phyloP scores from a whole-genome alignment of 2,113 vertebrate genomes.

The Cygnus atratus region DNA sequence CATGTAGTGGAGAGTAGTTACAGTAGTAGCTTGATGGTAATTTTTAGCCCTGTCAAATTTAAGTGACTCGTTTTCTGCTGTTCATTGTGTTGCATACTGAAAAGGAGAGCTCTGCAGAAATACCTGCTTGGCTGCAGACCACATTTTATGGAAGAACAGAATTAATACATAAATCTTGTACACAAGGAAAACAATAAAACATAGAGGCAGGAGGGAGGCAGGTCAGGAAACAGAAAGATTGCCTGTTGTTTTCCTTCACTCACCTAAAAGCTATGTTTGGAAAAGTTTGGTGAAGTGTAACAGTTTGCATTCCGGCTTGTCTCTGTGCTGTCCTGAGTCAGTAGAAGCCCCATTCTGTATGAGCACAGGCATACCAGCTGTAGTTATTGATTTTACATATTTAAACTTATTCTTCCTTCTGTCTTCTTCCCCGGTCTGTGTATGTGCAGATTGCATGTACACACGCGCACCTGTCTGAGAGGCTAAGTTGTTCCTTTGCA shows the following conservation, averaged over 20 bases:
- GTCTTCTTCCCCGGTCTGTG: accelerated
- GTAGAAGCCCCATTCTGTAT: not conserved
- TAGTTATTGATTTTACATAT: not conserved
- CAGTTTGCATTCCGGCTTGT: not conserved
- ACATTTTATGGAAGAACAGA: not conserved
- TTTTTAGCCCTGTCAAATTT: not conserved
- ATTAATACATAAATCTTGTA: not conserved
- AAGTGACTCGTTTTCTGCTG: not conserved
- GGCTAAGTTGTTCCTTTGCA: not conserved
- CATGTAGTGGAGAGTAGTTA: not conserved
- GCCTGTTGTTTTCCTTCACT: not conserved
- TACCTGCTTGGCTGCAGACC: not conserved
- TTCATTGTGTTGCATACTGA: not conserved
- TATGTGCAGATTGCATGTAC: accelerated
- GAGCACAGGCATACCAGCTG: not conserved
- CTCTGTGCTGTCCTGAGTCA: not conserved
- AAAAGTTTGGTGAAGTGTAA: not conserved
- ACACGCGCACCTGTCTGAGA: not conserved
- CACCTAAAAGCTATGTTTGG: not conserved
- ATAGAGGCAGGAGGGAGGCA: not conserved
- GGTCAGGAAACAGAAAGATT: not conserved
- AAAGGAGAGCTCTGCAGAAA: not conserved
- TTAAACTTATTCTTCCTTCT: not conserved
- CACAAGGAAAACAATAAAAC: not conserved
- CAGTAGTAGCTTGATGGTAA: not conserved